Evolutionary conservation across 2,888 invertebrate species (phyloP).

Genomic region (Fragum sueziense): DNA sequence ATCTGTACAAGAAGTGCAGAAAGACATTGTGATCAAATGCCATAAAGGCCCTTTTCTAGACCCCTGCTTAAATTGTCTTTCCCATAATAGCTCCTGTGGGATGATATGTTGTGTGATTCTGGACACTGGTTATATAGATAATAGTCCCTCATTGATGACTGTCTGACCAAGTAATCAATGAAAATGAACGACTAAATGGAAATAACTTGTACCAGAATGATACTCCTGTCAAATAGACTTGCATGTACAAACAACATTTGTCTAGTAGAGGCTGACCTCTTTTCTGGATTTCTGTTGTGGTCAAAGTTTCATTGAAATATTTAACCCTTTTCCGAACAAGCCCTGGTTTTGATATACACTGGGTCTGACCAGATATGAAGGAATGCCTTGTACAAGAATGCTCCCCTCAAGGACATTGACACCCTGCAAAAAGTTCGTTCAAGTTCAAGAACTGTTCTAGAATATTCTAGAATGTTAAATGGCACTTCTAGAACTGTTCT

Average conservation of each 20-base stretch:
- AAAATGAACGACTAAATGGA: constrained; percentile 12
- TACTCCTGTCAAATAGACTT: constrained; percentile 15
- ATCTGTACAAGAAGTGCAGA: too few species aligned
- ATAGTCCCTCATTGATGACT: constrained; percentile 20
- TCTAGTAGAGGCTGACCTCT: not conserved
- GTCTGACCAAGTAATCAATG: constrained; percentile 21
- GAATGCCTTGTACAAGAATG: too few species aligned
- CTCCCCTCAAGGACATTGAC: too few species aligned
- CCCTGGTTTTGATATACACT: too few species aligned
- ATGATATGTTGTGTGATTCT: not conserved
- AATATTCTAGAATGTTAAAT: too few species aligned
- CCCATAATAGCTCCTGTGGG: constrained; percentile 1
- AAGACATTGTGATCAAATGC: not conserved
- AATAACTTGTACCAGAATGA: constrained; percentile 26
- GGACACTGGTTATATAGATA: constrained; percentile 23
- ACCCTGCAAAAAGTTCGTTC: too few species aligned
- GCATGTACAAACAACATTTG: not conserved
- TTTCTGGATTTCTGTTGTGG: too few species aligned
- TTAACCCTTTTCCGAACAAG: too few species aligned
- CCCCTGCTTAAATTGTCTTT: constrained; percentile 4
- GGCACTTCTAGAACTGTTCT: too few species aligned
- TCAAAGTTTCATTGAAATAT: too few species aligned
- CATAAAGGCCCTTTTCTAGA: not conserved
- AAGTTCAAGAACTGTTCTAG: too few species aligned
- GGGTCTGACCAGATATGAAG: too few species aligned